Evolutionary conservation across 2,888 invertebrate species (phyloP).

Genomic region (Argyresthia goedartella): DNA sequence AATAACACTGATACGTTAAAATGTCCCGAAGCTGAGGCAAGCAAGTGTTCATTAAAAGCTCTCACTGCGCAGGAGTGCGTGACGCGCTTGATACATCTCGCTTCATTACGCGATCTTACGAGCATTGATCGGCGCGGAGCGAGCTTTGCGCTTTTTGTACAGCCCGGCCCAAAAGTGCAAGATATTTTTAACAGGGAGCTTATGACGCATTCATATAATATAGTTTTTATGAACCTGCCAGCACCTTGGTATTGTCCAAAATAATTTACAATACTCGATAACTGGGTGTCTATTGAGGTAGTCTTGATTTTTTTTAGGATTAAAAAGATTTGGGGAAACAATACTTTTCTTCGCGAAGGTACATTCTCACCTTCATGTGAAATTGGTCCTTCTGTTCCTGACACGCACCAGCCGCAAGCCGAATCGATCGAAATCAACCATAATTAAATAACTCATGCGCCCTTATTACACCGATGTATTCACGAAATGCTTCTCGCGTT

Average conservation of each 20-base stretch:
- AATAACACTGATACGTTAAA: no score
- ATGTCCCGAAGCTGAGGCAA: no score
- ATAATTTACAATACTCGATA: no score
- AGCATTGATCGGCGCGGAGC: slow-evolving; percentile 36
- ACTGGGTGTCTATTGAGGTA: no score
- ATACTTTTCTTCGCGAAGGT: no score
- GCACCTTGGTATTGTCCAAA: no score
- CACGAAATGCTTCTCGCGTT: slow-evolving; percentile 29
- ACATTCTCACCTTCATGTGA: slow-evolving; percentile 22
- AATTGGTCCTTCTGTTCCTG: slow-evolving; percentile 40
- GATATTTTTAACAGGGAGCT: no score
- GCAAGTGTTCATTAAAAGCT: no score
- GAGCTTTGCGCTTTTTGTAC: not conserved
- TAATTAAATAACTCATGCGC: slow-evolving; percentile 65
- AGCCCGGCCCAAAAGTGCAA: not conserved
- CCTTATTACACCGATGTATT: slow-evolving; percentile 62
- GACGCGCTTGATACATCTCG: slow-evolving; percentile 54
- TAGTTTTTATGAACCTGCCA: no score
- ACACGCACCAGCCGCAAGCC: slow-evolving; percentile 47
- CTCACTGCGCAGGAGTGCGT: slow-evolving; percentile 33
- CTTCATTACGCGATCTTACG: slow-evolving; percentile 51
- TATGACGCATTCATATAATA: no score
- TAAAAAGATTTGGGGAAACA: no score
- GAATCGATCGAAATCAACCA: slow-evolving; percentile 51
- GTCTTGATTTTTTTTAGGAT: no score